Base-by-base conservation (phyloP, 2,113 vertebrate species). In the Acrocephalus arundinaceus region DNA sequence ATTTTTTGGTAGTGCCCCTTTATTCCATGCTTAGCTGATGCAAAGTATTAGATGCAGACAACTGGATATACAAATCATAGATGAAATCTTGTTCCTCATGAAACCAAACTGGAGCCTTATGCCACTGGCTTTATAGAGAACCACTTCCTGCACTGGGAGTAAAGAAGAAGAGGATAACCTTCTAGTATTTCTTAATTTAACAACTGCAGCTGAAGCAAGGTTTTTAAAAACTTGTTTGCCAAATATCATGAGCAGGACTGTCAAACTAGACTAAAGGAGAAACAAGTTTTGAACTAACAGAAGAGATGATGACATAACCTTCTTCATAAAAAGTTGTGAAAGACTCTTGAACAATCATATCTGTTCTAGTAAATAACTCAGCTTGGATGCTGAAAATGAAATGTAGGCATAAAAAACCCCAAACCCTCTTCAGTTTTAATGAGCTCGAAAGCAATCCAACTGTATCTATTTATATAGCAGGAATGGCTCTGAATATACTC, bases 401-500 rank as follows among this genome's bases (percentile, higher is more conserved):
- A 71, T 41, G 35, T 31, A 90, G 79, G 54, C 33, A 85, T 66
- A 10, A 82, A 94, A 67, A 67, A 4, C 1, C 39, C 27, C 57
- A 76, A 58, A 4, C 2, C 6, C 15, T 71, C 48, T 83, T 72
- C 46, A 63, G 55, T 90, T 96, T 96, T 96, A 97, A 96, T 86
- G 55, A 96, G 82, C 68, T 94, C 3, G 0, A 93, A 97, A 94
- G 79, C 91, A 96, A 96, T 94, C 87, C 85, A 92, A 93, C 43
- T 94, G 89, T 89, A 94, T 93, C 94, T 97, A 93, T 96, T 96
- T 94, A 94, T 90, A 94, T 15, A 96, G 89, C 39, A 96, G 55
- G 67, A 89, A 82, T 91, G 78, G 91, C 54, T 89, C 63, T 94
- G 85, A 95, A 91, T 93, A 77, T 70, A 70, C 45, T 70, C 55